A percentile compares a stretch with the other conserved stretches of the same genome.
Conservation (phyloP, 2,888 invertebrate species). For the Drosophila nr. fundita region DNA sequence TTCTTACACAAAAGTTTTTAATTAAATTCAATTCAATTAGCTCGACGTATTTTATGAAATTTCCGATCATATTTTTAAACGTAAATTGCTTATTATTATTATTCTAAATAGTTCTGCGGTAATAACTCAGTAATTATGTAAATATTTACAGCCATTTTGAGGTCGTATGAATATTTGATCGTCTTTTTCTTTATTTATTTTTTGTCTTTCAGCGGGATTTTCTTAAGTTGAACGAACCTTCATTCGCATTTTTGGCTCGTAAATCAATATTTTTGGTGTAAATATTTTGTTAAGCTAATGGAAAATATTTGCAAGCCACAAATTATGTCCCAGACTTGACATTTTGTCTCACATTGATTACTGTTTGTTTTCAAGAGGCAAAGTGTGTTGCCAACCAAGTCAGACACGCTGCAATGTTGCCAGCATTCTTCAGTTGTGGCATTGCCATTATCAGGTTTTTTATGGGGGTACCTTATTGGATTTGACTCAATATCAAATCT, state of each 20-base stretch:
- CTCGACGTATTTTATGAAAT: neutral
- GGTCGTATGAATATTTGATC: constrained; percentile 4
- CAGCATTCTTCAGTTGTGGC: constrained; percentile 5
- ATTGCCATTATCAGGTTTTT: constrained; percentile 4
- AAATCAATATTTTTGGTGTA: constrained; percentile 63
- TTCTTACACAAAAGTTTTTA: neutral
- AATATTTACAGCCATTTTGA: constrained; percentile 11
- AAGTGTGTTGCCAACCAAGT: neutral
- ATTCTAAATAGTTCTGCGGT: neutral
- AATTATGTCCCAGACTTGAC: constrained; percentile 15
- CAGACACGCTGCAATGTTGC: constrained; percentile 2
- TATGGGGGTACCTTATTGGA: neutral
- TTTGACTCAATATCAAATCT: neutral
- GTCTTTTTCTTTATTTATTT: neutral
- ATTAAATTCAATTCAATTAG: constrained; percentile 3
- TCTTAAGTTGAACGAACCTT: constrained; percentile 60
- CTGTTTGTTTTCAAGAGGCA: constrained; percentile 32
- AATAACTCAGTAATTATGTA: constrained; percentile 22
- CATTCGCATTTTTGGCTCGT: constrained; percentile 23
- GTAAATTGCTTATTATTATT: neutral
- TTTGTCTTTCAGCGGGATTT: constrained; percentile 7
- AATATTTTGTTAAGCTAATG: constrained; percentile 51
- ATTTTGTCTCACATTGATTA: constrained; percentile 6
- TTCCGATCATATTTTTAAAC: neutral
- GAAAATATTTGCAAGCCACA: constrained; percentile 27